Evolutionary conservation across 2,888 invertebrate genomes (phyloP), one percentile per base, ranked within the genome.

Genomic region (Brachyptera risi): DNA sequence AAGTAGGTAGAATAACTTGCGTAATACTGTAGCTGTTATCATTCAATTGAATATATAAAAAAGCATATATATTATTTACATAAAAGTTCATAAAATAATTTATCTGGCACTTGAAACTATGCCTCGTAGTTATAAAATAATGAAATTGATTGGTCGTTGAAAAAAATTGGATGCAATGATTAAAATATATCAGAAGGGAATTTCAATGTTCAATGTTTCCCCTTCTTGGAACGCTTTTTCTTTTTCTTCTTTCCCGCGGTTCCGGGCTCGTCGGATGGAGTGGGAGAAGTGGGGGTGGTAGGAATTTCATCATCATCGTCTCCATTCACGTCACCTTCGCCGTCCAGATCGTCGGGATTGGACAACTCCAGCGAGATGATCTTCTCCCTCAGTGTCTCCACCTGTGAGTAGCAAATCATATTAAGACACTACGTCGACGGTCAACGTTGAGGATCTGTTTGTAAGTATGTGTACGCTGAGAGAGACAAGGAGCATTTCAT

Each of bases 381-480:
- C 79, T 92, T 92, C 78, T 92, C 92, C 77, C 90, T 88, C 66
- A 92, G 87, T 65, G 92, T 92, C 82, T 93, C 92, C 75, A 92
- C 92, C 92, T 47, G 47, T 4, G n/a, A 13, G n/a, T 11, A 31
- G 11, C 31, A 31, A 31, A n/a, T n/a, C n/a, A n/a, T n/a, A n/a
- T n/a, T n/a, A n/a, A n/a, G n/a, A n/a, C n/a, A n/a, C n/a, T n/a
- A n/a, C n/a, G n/a, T n/a, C n/a, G n/a, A n/a, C n/a, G n/a, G n/a
- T n/a, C n/a, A n/a, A n/a, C n/a, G n/a, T n/a, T n/a, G n/a, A n/a
- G n/a, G n/a, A n/a, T n/a, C n/a, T n/a, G n/a, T n/a, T n/a, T n/a
- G n/a, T n/a, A n/a, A n/a, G n/a, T n/a, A n/a, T n/a, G n/a, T n/a
- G n/a, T n/a, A n/a, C n/a, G n/a, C n/a, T n/a, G n/a, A n/a, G n/a